A percentile compares a stretch with the other conserved stretches of the same genome.
These are phyloP conservation scores for Asobara japonica DNA, from an alignment of 1,140 invertebrate species.

Conservation along the genomic window DNA sequence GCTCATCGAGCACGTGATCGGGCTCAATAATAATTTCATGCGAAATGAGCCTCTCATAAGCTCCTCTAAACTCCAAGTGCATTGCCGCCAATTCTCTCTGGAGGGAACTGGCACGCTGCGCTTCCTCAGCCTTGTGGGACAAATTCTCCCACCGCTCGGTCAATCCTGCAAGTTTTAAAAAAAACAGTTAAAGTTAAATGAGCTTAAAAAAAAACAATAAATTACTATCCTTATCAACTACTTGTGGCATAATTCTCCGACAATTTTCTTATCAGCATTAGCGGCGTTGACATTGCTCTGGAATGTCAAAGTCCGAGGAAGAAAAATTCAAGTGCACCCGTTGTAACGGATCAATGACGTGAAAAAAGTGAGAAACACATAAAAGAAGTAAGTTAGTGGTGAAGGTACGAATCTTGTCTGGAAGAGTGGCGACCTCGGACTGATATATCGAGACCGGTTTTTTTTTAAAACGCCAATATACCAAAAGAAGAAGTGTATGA, in stretches of 20 bases:
- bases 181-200: slow-evolving; percentile 8
- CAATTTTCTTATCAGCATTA: background rate
- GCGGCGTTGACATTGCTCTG: background rate
- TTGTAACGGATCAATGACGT: background rate
- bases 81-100: slow-evolving; percentile 65
- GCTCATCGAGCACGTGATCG: slow-evolving; percentile 64
- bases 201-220: background rate
- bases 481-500: slow-evolving; percentile 22
- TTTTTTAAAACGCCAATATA: slow-evolving; percentile 13
- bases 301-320: background rate
- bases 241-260: background rate
- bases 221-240: background rate
- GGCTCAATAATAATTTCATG: slow-evolving; percentile 57
- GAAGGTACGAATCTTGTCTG: slow-evolving; percentile 16
- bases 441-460: slow-evolving; percentile 35
- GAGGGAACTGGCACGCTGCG: slow-evolving; percentile 63
- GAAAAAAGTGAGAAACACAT: background rate
- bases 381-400: slow-evolving; percentile 4
- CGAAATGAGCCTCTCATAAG: slow-evolving; percentile 56
- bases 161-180: slow-evolving; percentile 61
- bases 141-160: slow-evolving; percentile 70
- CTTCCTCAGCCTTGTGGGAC: slow-evolving; percentile 65
- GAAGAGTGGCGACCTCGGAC: slow-evolving; percentile 27
- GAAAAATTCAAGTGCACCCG: background rate
- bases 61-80: slow-evolving; percentile 54